Conservation (phyloP, 2,113 vertebrate genomes). For the Acinonyx jubatus region DNA sequence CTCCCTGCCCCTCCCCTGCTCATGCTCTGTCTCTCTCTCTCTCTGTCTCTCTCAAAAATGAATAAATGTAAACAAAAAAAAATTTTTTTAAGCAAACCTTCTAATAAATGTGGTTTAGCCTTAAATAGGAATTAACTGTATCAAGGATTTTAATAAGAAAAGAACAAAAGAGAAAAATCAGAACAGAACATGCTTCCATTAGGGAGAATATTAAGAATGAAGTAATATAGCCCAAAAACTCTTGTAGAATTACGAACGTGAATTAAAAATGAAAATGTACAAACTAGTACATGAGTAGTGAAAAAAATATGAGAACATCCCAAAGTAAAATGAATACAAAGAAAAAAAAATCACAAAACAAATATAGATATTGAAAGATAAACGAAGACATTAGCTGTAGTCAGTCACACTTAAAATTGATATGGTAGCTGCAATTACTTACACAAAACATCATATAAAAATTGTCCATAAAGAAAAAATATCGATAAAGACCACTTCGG, state of each 20-base stretch:
- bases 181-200: background rate
- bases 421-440: background rate
- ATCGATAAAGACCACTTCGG: background rate
- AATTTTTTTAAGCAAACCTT: background rate
- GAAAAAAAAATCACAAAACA: conserved; percentile 8
- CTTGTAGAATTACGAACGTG: background rate
- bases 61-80: no score
- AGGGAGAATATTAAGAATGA: conserved; percentile 3
- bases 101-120: background rate
- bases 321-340: background rate
- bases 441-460: background rate
- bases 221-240: background rate
- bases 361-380: background rate
- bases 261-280: background rate
- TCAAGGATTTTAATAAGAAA: background rate
- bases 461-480: background rate
- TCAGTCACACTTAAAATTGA: background rate
- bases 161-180: background rate
- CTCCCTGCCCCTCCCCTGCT: no score
- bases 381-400: background rate
- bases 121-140: background rate
- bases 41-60: no score
- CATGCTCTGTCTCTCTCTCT: no score
- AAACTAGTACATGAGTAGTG: background rate
- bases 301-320: background rate